Evolutionary conservation across 2,113 vertebrate species (phyloP).

Genomic region (Pycnonotus jocosus): DNA sequence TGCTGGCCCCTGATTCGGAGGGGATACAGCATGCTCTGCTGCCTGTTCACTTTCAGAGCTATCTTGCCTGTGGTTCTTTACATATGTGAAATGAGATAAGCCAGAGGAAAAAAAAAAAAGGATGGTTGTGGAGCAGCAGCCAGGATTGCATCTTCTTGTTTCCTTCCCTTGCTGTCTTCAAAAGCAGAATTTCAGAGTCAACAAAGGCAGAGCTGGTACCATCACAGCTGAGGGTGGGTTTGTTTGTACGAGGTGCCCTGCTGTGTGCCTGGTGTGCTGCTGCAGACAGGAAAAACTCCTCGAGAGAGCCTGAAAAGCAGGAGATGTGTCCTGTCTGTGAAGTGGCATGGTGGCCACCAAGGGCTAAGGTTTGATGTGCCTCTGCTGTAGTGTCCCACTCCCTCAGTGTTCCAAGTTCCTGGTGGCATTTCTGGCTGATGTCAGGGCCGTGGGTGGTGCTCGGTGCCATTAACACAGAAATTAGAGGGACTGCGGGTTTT

Average conservation of each 20-base stretch:
- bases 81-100: conserved; percentile 8
- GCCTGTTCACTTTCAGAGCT: not conserved
- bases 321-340: not conserved
- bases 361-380: not conserved
- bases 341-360: not conserved
- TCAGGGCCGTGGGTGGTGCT: not conserved
- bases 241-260: not conserved
- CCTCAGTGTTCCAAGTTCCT: not conserved
- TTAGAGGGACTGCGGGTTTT: not conserved
- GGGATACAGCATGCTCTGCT: not conserved
- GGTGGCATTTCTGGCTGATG: not conserved
- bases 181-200: not conserved
- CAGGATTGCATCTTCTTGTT: not conserved
- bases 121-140: not conserved
- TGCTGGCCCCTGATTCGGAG: not conserved
- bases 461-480: not conserved
- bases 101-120: not conserved
- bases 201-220: not conserved
- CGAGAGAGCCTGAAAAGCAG: not conserved
- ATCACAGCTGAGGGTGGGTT: not conserved
- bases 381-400: not conserved
- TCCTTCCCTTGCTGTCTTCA: conserved; percentile 6
- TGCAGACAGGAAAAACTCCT: not conserved
- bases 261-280: not conserved
- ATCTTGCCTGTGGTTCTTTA: not conserved